A percentile compares a stretch with the other conserved stretches of the same genome.
Evolutionary conservation across 1,140 invertebrate species (phyloP).

Genomic region (Trichonephila inaurata): DNA sequence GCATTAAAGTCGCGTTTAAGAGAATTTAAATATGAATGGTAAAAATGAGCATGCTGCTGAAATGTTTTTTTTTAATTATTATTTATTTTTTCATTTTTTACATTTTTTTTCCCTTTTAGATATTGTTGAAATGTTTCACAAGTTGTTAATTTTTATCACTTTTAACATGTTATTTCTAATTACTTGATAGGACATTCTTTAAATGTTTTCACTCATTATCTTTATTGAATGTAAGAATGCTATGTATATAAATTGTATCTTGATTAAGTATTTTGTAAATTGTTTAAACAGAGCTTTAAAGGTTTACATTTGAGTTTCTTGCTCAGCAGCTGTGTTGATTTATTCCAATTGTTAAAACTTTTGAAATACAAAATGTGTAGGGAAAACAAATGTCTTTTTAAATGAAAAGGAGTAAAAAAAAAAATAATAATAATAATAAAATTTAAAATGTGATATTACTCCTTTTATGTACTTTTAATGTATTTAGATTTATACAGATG

Average conservation of each 20-base stretch:
- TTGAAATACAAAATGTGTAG: slow-evolving; percentile 61
- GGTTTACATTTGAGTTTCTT: slow-evolving; percentile 6
- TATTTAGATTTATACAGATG: slow-evolving; percentile 73
- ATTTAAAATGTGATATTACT: slow-evolving; percentile 69
- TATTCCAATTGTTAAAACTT: slow-evolving; percentile 68
- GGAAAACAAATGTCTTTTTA: slow-evolving; percentile 66
- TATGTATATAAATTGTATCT: slow-evolving; percentile 68
- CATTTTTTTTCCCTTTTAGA: not conserved
- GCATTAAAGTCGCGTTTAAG: slow-evolving; percentile 58
- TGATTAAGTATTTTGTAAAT: slow-evolving; percentile 47
- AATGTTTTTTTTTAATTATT: slow-evolving; percentile 38
- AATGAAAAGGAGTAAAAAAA: slow-evolving; percentile 60
- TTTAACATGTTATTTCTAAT: slow-evolving; percentile 12
- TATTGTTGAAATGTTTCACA: slow-evolving; percentile 2
- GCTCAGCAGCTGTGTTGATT: slow-evolving; percentile 58
- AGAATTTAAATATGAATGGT: slow-evolving; percentile 57
- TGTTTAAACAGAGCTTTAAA: slow-evolving; percentile 51
- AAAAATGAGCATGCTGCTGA: slow-evolving; percentile 60
- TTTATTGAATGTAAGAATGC: slow-evolving; percentile 32
- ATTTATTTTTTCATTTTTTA: slow-evolving; percentile 5
- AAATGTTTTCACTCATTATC: not conserved
- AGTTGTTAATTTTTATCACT: slow-evolving; percentile 14
- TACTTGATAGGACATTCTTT: not conserved
- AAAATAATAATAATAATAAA: slow-evolving; percentile 56
- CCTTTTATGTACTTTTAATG: slow-evolving; percentile 73